phyloP scores from a whole-genome alignment of 92 coral and sea anemone species.

The Montipora capitata region DNA sequence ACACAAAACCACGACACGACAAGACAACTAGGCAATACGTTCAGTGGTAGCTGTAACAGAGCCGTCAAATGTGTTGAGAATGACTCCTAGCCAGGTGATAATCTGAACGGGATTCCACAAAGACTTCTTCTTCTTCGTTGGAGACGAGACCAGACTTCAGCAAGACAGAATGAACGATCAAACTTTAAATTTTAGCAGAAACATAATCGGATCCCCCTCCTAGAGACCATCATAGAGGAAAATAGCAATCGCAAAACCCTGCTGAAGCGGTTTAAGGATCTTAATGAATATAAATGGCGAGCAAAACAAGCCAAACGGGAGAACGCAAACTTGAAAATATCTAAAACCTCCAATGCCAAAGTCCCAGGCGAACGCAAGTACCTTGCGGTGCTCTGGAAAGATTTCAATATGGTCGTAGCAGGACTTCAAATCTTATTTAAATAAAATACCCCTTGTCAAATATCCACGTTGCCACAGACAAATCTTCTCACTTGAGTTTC shows the following conservation, averaged over 20 bases:
- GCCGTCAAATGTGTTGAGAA: no score
- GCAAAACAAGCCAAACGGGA: conserved; percentile 6
- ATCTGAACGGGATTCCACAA: no score
- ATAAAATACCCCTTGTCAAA: conserved; percentile 2
- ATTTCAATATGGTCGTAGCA: no score
- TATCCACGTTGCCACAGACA: no score
- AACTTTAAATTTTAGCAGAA: no score
- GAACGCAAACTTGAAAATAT: neutral
- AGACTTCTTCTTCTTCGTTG: no score
- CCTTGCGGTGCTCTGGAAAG: conserved; percentile 31
- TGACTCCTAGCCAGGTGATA: no score
- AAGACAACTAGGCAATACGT: no score
- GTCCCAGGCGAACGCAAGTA: conserved; percentile 56
- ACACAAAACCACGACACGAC: no score
- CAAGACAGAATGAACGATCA: no score
- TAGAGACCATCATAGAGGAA: conserved; percentile 67
- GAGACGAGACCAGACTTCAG: conserved; percentile 62
- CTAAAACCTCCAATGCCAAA: conserved; percentile 15
- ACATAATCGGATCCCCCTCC: conserved; percentile 34
- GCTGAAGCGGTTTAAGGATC: neutral
- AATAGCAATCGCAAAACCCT: conserved; percentile 5
- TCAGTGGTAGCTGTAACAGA: no score
- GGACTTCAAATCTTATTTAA: conserved; percentile 43
- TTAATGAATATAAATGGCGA: conserved; percentile 57
- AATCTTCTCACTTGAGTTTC: no score